A percentile compares a stretch with the other conserved stretches of the same genome.
Evolutionary conservation across 1,140 invertebrate genomes (phyloP).

Genomic region (Ceratina japonica): DNA sequence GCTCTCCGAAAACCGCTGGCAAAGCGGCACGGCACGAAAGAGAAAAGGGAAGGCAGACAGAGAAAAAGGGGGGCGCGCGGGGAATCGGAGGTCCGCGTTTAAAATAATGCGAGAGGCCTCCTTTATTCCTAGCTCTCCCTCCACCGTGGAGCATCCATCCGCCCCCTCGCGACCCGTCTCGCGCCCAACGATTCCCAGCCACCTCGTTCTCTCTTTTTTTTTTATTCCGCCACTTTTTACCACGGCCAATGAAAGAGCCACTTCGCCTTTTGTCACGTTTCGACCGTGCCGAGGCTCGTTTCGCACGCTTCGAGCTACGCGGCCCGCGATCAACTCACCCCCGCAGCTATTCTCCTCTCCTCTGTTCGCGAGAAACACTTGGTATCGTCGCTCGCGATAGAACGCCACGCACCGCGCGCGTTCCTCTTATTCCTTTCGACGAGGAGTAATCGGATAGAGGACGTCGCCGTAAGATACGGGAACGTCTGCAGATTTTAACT

Average conservation of each 20-base stretch:
- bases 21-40: constrained; percentile 26
- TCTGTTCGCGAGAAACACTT: too few relatives aligned
- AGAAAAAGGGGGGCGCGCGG: not conserved
- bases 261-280: constrained; percentile 53
- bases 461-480: too few relatives aligned
- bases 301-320: constrained; percentile 30
- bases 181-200: not conserved
- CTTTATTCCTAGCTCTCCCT: constrained; percentile 34
- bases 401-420: too few relatives aligned
- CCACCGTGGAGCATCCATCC: constrained; percentile 11
- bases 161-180: constrained; percentile 14
- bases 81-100: constrained; percentile 56
- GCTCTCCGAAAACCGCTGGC: constrained; percentile 49
- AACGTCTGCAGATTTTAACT: too few relatives aligned
- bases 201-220: constrained; percentile 49
- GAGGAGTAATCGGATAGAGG: too few relatives aligned
- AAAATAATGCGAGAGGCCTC: constrained; percentile 60
- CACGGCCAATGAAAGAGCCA: constrained; percentile 61
- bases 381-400: too few relatives aligned
- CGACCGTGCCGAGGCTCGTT: constrained; percentile 29
- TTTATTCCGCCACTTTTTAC: constrained; percentile 55
- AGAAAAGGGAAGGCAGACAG: constrained; percentile 4
- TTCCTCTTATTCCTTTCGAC: too few relatives aligned
- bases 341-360: not conserved
- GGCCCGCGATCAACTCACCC: constrained; percentile 13